These are phyloP conservation scores for Cryptocephalus moraei DNA, from an alignment of 2,888 invertebrate genomes.

Conservation along the genomic window DNA sequence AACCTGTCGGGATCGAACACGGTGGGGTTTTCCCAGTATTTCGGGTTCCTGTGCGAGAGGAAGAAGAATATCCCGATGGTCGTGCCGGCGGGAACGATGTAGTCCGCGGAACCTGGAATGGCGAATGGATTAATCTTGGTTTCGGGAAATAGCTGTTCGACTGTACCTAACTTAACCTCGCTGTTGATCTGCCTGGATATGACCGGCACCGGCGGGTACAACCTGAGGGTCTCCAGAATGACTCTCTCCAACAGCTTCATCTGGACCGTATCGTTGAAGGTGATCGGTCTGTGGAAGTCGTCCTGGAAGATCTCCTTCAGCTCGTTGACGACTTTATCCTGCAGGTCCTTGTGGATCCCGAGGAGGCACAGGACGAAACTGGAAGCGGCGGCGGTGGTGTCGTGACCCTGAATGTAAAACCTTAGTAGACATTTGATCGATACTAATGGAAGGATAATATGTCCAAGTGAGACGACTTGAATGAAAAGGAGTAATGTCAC, in stretches of 20 bases:
- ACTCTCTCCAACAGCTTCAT: conserved; percentile 79
- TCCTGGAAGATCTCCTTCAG: conserved; percentile 61
- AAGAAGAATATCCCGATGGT: conserved; percentile 58
- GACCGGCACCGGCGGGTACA: conserved; percentile 72
- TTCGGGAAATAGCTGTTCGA: too few species aligned
- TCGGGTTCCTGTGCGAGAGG: conserved; percentile 58
- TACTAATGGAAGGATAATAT: too few species aligned
- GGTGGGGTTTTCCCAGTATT: conserved; percentile 66
- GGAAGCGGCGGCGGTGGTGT: conserved; percentile 72
- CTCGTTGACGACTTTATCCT: conserved; percentile 60
- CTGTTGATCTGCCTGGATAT: conserved; percentile 64
- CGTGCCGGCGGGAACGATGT: conserved; percentile 57
- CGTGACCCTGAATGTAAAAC: conserved; percentile 46
- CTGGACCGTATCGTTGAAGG: conserved; percentile 73
- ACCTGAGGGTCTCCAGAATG: conserved; percentile 66
- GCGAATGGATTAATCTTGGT: conserved; percentile 1
- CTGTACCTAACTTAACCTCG: conserved; percentile 56
- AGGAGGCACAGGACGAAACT: conserved; percentile 72
- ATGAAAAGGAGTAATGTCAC: too few species aligned
- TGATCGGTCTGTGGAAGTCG: conserved; percentile 62
- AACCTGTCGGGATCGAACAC: conserved; percentile 79
- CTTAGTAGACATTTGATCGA: too few species aligned
- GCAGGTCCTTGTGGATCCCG: conserved; percentile 63
- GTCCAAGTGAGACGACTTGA: too few species aligned
- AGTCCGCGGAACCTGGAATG: conserved; percentile 48